Evolutionary conservation across 2,113 vertebrate genomes (phyloP).

Genomic region (Seriola quinqueradiata): DNA sequence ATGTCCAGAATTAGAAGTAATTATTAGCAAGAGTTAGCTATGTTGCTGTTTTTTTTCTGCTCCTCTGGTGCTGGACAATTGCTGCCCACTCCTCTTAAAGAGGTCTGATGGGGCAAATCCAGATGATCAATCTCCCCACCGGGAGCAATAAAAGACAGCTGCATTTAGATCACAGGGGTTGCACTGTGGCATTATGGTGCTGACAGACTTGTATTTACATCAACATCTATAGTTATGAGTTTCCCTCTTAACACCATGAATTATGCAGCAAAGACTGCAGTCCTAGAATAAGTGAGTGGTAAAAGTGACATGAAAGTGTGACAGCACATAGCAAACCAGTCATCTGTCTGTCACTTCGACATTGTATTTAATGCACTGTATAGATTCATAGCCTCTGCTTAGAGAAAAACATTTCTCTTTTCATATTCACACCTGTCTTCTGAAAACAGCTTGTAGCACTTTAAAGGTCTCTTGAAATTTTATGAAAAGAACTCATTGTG

Average conservation of each 20-base stretch:
- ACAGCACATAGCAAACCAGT: background rate
- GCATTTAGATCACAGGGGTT: background rate
- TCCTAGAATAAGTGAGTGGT: background rate
- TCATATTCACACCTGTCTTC: background rate
- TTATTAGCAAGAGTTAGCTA: no score
- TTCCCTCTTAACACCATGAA: conserved; percentile 1
- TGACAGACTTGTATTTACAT: conserved; percentile 11
- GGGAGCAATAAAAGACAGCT: background rate
- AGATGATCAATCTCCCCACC: background rate
- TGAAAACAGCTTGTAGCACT: conserved; percentile 4
- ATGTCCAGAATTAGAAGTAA: no score
- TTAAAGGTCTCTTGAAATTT: background rate
- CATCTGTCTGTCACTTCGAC: background rate
- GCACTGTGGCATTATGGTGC: background rate
- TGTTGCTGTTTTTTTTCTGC: background rate
- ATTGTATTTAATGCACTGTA: background rate
- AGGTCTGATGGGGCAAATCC: background rate
- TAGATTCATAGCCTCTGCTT: background rate
- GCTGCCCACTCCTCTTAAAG: background rate
- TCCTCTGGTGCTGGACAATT: background rate
- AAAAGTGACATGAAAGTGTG: background rate
- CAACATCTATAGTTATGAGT: conserved; percentile 3
- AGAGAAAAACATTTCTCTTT: background rate
- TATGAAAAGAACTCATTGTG: background rate
- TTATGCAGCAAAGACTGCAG: background rate